Conservation (phyloP, 2,888 invertebrate species). For the Chouioia cunea region DNA sequence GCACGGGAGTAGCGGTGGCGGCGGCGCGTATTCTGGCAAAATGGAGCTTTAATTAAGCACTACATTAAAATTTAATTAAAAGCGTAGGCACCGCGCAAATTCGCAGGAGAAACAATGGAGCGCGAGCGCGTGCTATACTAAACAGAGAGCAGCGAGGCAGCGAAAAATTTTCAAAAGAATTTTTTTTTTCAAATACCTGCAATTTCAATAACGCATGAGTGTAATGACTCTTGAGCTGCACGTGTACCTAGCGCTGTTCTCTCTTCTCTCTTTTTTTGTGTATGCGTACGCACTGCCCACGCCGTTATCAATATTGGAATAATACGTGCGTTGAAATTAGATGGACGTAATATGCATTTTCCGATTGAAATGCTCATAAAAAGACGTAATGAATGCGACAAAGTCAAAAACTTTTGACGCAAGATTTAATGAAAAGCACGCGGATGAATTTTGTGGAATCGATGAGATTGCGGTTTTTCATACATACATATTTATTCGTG, state of each 20-base stretch:
- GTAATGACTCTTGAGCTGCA: constrained; percentile 28
- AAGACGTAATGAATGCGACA: not conserved
- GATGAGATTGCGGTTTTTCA: no score
- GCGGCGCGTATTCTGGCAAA: constrained; percentile 51
- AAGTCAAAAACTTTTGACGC: not conserved
- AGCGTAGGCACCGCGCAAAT: constrained; percentile 42
- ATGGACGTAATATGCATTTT: constrained; percentile 4
- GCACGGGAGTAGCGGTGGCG: constrained; percentile 4
- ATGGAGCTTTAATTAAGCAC: constrained; percentile 54
- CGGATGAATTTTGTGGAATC: no score
- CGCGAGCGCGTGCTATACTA: constrained; percentile 9
- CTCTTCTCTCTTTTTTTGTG: not conserved
- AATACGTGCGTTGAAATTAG: constrained; percentile 4
- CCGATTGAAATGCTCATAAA: not conserved
- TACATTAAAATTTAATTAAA: constrained; percentile 50
- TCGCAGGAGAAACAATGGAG: constrained; percentile 44
- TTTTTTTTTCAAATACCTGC: constrained; percentile 43
- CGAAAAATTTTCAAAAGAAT: constrained; percentile 46
- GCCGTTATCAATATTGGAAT: constrained; percentile 8
- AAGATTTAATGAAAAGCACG: no score
- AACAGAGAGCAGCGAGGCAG: not conserved
- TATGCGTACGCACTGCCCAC: not conserved
- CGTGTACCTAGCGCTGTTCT: not conserved
- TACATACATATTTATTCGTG: no score
- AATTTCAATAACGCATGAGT: constrained; percentile 38